Conservation (phyloP, 2,797 vertebrate genomes). For the Aeoliscus strigatus region DNA sequence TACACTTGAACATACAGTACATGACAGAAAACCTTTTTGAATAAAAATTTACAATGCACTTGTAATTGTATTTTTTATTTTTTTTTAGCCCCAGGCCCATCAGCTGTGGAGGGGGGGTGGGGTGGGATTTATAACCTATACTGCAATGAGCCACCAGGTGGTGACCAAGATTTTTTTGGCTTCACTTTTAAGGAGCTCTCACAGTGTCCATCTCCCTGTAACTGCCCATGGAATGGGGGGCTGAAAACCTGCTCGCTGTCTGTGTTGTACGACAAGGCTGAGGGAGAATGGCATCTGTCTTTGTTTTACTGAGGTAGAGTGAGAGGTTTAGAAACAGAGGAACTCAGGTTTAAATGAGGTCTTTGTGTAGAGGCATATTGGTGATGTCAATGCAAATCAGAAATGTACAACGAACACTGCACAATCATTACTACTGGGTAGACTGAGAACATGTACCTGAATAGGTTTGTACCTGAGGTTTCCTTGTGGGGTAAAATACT, state of each 20-base stretch:
- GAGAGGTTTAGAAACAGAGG: constrained; percentile 61
- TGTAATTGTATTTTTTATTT: too few species aligned
- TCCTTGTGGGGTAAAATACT: constrained; percentile 61
- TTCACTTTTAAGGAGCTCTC: too few species aligned
- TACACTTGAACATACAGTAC: too few species aligned
- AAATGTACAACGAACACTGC: constrained; percentile 68
- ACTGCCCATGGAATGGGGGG: not conserved
- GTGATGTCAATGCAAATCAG: constrained; percentile 68
- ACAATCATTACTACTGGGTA: constrained; percentile 70
- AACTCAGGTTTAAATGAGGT: constrained; percentile 70
- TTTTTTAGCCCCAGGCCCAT: too few species aligned
- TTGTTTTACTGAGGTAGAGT: constrained; percentile 73
- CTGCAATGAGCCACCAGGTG: too few species aligned
- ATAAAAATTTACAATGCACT: too few species aligned
- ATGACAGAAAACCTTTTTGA: too few species aligned
- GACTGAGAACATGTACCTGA: constrained; percentile 72
- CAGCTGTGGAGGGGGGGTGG: too few species aligned
- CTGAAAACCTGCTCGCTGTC: constrained; percentile 34
- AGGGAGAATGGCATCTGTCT: constrained; percentile 35
- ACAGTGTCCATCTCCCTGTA: too few species aligned
- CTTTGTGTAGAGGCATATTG: constrained; percentile 69
- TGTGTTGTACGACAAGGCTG: too few species aligned
- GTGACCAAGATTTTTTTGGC: too few species aligned
- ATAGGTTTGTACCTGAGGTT: constrained; percentile 73
- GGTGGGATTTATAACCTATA: too few species aligned